These are phyloP conservation scores for Sericinus montela DNA, from an alignment of 2,888 invertebrate species.

Conservation along the genomic window DNA sequence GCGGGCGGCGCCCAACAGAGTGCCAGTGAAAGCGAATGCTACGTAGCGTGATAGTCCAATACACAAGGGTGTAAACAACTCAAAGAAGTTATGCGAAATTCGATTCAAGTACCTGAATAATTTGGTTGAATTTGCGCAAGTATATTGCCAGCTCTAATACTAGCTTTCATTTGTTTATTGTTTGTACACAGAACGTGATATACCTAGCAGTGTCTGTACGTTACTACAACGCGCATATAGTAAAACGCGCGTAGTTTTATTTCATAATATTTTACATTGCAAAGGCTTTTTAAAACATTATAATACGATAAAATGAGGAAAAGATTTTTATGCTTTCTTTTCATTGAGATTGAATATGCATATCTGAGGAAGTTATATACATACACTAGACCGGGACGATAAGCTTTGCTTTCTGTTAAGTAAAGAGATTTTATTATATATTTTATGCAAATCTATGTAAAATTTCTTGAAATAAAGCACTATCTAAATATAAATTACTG, in stretches of 20 bases:
- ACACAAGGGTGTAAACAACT: constrained; percentile 21
- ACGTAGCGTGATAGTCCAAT: constrained; percentile 29
- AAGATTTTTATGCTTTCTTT: too few species aligned
- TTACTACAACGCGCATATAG: constrained; percentile 36
- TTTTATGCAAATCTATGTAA: too few species aligned
- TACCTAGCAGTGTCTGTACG: constrained; percentile 34
- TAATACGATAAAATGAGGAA: too few species aligned
- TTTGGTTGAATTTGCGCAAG: not conserved
- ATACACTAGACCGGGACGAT: too few species aligned
- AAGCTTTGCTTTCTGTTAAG: too few species aligned
- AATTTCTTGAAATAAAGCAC: too few species aligned
- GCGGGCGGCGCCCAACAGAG: constrained; percentile 41
- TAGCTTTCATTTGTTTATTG: not conserved
- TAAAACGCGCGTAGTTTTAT: not conserved
- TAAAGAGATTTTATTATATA: too few species aligned
- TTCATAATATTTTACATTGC: too few species aligned
- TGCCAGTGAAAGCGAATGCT: constrained; percentile 70
- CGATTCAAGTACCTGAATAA: constrained; percentile 21
- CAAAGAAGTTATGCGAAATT: constrained; percentile 23
- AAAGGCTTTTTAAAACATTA: too few species aligned
- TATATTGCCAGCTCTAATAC: not conserved
- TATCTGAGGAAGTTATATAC: too few species aligned
- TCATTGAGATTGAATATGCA: too few species aligned
- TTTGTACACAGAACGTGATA: not conserved
- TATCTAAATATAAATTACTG: too few species aligned